Base-by-base conservation (phyloP, 2,888 invertebrate species). In the Sesia apiformis region DNA sequence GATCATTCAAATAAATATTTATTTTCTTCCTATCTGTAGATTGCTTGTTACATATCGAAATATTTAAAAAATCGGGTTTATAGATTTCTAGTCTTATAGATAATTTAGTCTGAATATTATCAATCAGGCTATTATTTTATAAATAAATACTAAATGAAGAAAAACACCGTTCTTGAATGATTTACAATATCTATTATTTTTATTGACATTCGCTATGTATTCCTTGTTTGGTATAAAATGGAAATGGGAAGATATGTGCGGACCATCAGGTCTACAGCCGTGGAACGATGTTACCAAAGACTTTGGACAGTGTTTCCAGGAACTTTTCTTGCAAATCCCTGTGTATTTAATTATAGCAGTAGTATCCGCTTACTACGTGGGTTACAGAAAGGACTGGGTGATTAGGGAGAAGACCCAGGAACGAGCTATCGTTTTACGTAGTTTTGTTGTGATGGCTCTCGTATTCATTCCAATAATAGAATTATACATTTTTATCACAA, bases 291-390 rank as follows among this genome's bases (percentile, higher is more conserved):
- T 90, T 8, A 90, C 91, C 42, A 93, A 94, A 70, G 96, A 97
- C 83, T 91, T 97, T 66, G 93, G 95, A 55, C 87, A 93, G 56
- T 98, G 97, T 79, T 97, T 97, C 75, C 96, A 97, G 79, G 93
- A 95, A 79, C 81, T 97, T 53, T 93, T 93, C 70, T 89, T 98
- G 42, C 93, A 95, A 77, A 91, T 95, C 64, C 96, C 97, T 8
- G 78, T 93, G 50, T 92, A 94, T 67, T 90, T 92, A 52, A 68
- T 96, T 42, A 90, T 97, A 63, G 94, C 96, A 3, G 86, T 94
- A 8, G 78, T 92, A 51, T 97, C 97, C n/a, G 93, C 95, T 0
- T 97, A 93, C 83, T 94, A 94, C 74, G 92, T 94, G 63, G 96
- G 96, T 6, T 92, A 91, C 62, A 92, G 93, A 65, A 88, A 86